phyloP scores from a whole-genome alignment of 2,888 invertebrate genomes.

The Melanophora roralis region DNA sequence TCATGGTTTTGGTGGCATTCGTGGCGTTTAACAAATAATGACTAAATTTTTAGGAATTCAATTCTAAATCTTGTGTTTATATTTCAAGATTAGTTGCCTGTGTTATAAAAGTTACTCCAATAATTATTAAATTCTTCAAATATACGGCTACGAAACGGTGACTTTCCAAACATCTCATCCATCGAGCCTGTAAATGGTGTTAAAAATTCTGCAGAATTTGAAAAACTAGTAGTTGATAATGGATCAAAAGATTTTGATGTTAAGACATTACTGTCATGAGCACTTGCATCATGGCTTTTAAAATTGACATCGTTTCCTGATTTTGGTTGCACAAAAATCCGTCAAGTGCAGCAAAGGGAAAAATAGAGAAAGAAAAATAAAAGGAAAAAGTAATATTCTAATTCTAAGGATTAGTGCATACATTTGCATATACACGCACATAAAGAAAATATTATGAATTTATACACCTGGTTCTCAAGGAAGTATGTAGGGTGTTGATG shows the following conservation, averaged over 20 bases:
- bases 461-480: slow-evolving; percentile 29
- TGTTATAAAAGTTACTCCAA: slow-evolving; percentile 72
- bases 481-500: background rate
- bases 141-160: slow-evolving; percentile 71
- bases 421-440: slow-evolving; percentile 21
- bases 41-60: background rate
- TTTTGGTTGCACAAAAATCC: slow-evolving; percentile 19
- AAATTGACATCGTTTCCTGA: slow-evolving; percentile 26
- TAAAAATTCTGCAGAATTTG: slow-evolving; percentile 62
- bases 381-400: slow-evolving; percentile 34
- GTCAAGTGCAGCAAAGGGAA: slow-evolving; percentile 4
- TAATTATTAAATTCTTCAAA: slow-evolving; percentile 72
- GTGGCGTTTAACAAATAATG: background rate
- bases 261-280: slow-evolving; percentile 15
- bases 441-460: slow-evolving; percentile 15
- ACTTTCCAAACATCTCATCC: slow-evolving; percentile 71
- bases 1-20: slow-evolving; percentile 19
- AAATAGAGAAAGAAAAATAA: background rate
- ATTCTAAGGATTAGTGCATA: slow-evolving; percentile 36
- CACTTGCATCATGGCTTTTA: slow-evolving; percentile 21
- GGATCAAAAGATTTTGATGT: slow-evolving; percentile 30
- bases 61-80: background rate
- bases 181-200: slow-evolving; percentile 63
- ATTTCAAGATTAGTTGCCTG: slow-evolving; percentile 52
- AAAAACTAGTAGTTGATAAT: slow-evolving; percentile 48